These are phyloP conservation scores for Cephalotes varians DNA, from an alignment of 2,888 invertebrate species.

Conservation along the genomic window DNA sequence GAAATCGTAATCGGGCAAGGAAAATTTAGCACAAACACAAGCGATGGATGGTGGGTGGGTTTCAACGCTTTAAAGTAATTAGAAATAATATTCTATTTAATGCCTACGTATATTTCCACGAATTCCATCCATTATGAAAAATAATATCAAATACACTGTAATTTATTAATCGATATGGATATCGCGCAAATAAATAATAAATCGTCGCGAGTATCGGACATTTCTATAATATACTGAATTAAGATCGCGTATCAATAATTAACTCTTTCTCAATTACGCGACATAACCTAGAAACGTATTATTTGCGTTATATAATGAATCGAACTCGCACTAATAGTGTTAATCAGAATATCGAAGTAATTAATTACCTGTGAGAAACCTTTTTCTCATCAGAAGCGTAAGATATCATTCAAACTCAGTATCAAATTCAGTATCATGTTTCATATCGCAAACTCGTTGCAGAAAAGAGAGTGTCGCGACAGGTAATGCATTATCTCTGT, in stretches of 20 bases:
- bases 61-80: not conserved
- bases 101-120: not conserved
- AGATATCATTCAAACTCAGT: not conserved
- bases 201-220: not conserved
- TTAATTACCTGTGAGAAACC: not conserved
- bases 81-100: not conserved
- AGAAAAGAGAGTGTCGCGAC: not conserved
- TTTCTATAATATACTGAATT: slow-evolving; percentile 16
- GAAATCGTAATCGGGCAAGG: not conserved
- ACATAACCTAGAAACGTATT: not conserved
- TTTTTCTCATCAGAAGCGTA: not conserved
- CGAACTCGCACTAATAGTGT: not conserved
- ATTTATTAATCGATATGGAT: not conserved
- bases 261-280: slow-evolving; percentile 1
- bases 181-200: not conserved
- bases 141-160: not conserved
- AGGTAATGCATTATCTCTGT: not conserved
- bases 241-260: not conserved
- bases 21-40: not conserved
- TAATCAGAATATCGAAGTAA: slow-evolving; percentile 16
- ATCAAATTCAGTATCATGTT: not conserved
- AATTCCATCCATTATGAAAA: not conserved
- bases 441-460: not conserved
- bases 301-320: not conserved
- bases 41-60: not conserved